Conservation (phyloP, 1,140 invertebrate genomes). For the Potamilus streckersoni region DNA sequence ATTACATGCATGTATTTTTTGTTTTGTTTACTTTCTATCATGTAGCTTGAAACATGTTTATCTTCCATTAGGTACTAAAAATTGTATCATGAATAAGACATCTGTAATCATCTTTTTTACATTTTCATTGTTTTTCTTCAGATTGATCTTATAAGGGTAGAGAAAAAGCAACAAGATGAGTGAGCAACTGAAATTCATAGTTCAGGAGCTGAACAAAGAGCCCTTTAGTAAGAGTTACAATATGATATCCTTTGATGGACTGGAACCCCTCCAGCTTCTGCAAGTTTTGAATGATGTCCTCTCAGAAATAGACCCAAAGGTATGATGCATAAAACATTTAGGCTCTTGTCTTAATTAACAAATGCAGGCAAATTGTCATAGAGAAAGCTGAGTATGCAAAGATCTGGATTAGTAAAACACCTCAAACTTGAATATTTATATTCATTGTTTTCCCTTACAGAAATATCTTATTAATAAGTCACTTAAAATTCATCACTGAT, state of each 20-base stretch:
- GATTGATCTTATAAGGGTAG: too few species aligned
- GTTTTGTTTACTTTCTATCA: too few species aligned
- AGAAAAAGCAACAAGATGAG: constrained; percentile 67
- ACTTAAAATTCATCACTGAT: too few species aligned
- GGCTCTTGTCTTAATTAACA: neutral
- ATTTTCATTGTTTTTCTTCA: too few species aligned
- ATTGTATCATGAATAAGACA: too few species aligned
- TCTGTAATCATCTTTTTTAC: too few species aligned
- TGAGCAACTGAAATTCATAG: constrained; percentile 84
- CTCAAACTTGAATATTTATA: neutral
- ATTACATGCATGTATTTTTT: too few species aligned
- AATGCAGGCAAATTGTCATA: neutral
- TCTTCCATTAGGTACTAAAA: too few species aligned
- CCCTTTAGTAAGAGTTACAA: constrained; percentile 83
- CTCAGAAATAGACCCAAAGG: constrained; percentile 75
- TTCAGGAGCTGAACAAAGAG: constrained; percentile 80
- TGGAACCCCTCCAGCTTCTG: constrained; percentile 79
- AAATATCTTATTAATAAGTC: too few species aligned
- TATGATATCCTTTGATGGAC: constrained; percentile 86
- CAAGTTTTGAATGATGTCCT: constrained; percentile 81
- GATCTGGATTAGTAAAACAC: neutral
- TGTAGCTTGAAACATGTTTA: too few species aligned
- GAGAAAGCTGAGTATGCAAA: neutral
- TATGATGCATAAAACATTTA: constrained; percentile 33
- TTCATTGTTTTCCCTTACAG: too few species aligned